Percentiles rank a stretch among this genome's conserved stretches.
Conservation (phyloP, 2,888 invertebrate species). For the Xestia ashworthii region DNA sequence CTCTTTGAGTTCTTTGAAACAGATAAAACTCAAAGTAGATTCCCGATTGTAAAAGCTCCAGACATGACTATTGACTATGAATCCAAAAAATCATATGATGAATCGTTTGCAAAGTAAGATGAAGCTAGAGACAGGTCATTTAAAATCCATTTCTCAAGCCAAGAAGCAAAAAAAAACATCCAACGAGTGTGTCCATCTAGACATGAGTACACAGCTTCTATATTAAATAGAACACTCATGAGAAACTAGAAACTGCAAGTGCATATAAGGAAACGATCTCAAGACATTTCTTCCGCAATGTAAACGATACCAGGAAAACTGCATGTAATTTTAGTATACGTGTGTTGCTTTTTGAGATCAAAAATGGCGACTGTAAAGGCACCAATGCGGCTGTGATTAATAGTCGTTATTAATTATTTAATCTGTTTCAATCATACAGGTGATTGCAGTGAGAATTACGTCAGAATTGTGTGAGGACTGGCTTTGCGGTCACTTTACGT, state of each 20-base stretch:
- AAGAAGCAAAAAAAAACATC: background rate
- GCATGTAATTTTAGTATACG: constrained; percentile 50
- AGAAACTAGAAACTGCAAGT: constrained; percentile 51
- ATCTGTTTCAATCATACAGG: constrained; percentile 1
- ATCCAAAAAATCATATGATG: background rate
- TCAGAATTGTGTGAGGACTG: background rate
- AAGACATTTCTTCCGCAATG: constrained; percentile 58
- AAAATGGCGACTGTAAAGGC: constrained; percentile 9
- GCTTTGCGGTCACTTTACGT: constrained; percentile 12
- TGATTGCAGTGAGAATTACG: constrained; percentile 2
- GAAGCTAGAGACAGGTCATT: background rate
- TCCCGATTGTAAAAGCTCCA: background rate
- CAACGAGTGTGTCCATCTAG: background rate
- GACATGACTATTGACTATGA: background rate
- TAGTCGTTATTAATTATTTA: background rate
- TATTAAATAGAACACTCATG: constrained; percentile 40
- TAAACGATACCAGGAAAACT: constrained; percentile 52
- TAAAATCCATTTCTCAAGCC: background rate
- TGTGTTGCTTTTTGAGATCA: constrained; percentile 30
- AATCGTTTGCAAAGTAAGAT: background rate
- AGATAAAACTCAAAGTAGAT: background rate
- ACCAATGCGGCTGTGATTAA: constrained; percentile 28
- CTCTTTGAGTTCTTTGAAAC: background rate
- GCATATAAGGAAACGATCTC: constrained; percentile 57
- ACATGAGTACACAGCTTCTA: constrained; percentile 21